Evolutionary conservation across 2,797 vertebrate species (phyloP), one percentile per base, ranked within the genome.

Genomic region (Acridotheres tristis): DNA sequence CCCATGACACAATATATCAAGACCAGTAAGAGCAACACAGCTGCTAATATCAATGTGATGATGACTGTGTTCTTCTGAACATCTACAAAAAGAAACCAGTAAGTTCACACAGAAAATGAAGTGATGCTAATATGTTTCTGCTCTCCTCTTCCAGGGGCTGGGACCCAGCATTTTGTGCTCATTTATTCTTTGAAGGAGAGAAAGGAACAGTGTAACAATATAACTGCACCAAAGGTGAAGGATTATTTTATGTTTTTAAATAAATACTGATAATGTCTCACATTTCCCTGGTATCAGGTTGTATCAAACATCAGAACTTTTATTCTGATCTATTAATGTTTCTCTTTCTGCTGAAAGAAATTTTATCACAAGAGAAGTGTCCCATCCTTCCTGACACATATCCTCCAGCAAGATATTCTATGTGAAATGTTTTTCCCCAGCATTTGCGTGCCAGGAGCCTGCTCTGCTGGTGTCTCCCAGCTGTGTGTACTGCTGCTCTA

Each of bases 41-140:
- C 5, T 73, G 5, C n/a, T 38, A 58, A 9, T 29, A 58, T 17
- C 0, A 0, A 19, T 7, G 6, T n/a, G 48, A 34, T 7, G 38
- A 73, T 25, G 16, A 69, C 29, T 32, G 2, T 15, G 20, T 2
- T 51, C 25, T 38, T 80, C 73, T 43, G 51, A 55, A 17, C 36
- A 50, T 43, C 88, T 93, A 13, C 17, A 36, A 76, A 85, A 76
- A 66, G 38, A 79, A 68, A 62, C 4, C 18, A 26, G 2, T 38
- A 51, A 75, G 10, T 21, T 85, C 42, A 79, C 32, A 45, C 9
- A 69, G n/a, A 76, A 43, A 19, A 54, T 2, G 34, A 27, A 76
- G 22, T 25, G n/a, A 68, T 73, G 30, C 15, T 63, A 79, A 6
- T 3, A 4, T 22, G 12, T 83, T 79, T 78, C 20, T 85, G 2